Conservation (phyloP, 2,888 invertebrate genomes). For the Cryptops parisi region DNA sequence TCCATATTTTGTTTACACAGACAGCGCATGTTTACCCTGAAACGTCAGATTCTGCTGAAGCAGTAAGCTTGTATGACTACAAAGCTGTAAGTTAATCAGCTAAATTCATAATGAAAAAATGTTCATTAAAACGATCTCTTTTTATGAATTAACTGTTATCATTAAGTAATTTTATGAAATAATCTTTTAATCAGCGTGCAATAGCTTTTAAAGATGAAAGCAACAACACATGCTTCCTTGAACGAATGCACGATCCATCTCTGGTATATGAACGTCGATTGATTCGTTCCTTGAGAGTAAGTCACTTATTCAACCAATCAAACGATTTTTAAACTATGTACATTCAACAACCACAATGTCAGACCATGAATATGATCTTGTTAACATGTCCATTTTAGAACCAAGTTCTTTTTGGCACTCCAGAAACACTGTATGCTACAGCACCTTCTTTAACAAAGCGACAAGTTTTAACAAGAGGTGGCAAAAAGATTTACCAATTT, state of each 20-base stretch:
- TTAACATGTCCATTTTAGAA: constrained; percentile 4
- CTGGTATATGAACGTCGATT: constrained; percentile 7
- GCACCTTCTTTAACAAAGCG: background rate
- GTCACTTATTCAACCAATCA: background rate
- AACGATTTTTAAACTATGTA: background rate
- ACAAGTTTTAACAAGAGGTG: constrained; percentile 2
- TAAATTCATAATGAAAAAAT: background rate
- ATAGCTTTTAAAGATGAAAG: constrained; percentile 7
- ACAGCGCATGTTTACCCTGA: too few species aligned
- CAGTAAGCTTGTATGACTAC: constrained; percentile 9
- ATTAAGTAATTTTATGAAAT: background rate
- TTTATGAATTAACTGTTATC: background rate
- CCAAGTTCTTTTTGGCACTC: constrained; percentile 7
- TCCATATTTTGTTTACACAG: too few species aligned
- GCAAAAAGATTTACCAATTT: constrained; percentile 1
- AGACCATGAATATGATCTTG: background rate
- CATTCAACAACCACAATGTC: background rate
- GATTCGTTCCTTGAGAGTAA: constrained; percentile 5
- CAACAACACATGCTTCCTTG: constrained; percentile 7
- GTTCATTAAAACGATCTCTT: background rate
- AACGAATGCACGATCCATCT: constrained; percentile 7
- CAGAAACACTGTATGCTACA: background rate
- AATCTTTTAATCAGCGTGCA: constrained; percentile 1
- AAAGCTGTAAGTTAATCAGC: background rate
- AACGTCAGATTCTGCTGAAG: too few species aligned